Conservation (phyloP, 2,888 invertebrate species). For the Fissipunctia ypsillon region DNA sequence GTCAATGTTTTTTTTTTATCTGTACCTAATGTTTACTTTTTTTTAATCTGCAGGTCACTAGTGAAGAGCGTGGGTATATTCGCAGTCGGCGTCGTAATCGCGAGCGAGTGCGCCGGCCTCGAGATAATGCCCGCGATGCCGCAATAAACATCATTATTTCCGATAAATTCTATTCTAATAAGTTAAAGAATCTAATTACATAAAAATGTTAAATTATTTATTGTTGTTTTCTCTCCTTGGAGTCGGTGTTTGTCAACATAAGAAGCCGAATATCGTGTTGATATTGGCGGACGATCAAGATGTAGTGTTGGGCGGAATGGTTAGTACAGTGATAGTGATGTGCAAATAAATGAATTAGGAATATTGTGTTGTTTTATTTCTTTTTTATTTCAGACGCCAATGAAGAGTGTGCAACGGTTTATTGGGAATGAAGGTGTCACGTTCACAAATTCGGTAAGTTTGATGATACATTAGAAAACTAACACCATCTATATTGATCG, state of each 20-base stretch:
- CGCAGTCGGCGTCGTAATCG: conserved; percentile 94
- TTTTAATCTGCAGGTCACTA: conserved; percentile 92
- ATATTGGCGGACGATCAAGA: conserved; percentile 97
- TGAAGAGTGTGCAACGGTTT: conserved; percentile 91
- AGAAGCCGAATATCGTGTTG: conserved; percentile 93
- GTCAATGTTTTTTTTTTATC: conserved; percentile 28
- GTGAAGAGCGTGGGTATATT: conserved; percentile 95
- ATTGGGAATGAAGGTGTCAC: conserved; percentile 92
- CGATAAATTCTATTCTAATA: conserved; percentile 52
- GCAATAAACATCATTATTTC: conserved; percentile 73
- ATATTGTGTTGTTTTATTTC: conserved; percentile 69
- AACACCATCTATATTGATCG: neutral
- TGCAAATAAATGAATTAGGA: conserved; percentile 80
- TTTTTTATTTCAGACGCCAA: conserved; percentile 91
- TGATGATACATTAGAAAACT: neutral
- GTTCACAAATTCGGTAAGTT: conserved; percentile 94
- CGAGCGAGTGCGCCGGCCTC: conserved; percentile 94
- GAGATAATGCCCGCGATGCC: conserved; percentile 93
- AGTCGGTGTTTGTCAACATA: conserved; percentile 68
- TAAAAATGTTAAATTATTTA: conserved; percentile 85
- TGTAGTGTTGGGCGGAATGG: conserved; percentile 94
- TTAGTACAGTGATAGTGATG: conserved; percentile 83
- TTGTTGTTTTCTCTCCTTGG: conserved; percentile 77
- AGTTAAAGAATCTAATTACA: conserved; percentile 44
- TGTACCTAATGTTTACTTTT: conserved; percentile 52